phyloP scores from a whole-genome alignment of 1,140 invertebrate species.

The Orius laevigatus region DNA sequence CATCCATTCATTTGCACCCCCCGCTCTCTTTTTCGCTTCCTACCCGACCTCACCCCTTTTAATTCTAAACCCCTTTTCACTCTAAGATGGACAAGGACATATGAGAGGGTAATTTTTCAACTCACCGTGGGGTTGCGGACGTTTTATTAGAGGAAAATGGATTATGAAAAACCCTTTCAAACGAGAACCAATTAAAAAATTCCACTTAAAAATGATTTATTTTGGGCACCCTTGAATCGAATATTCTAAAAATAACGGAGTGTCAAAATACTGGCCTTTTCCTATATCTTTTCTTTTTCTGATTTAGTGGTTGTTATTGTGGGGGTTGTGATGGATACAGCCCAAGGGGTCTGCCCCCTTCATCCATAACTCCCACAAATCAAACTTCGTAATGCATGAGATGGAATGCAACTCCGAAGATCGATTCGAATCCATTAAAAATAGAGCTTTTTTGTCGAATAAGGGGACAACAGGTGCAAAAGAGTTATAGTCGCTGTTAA shows the following conservation, averaged over 20 bases:
- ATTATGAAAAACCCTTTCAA: slow-evolving; percentile 9
- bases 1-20: slow-evolving; percentile 9
- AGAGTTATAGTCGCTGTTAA: not conserved
- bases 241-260: not conserved
- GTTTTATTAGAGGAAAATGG: slow-evolving; percentile 11
- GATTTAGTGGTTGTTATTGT: slow-evolving; percentile 11
- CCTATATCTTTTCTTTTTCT: not conserved
- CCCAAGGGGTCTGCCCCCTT: not conserved
- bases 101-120: slow-evolving; percentile 10
- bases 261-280: slow-evolving; percentile 3
- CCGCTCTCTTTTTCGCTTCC: not conserved
- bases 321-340: slow-evolving; percentile 9
- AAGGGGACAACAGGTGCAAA: not conserved
- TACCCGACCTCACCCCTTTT: not conserved
- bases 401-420: no score
- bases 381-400: slow-evolving; percentile 8
- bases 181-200: slow-evolving; percentile 7
- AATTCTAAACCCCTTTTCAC: not conserved
- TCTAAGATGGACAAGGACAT: slow-evolving; percentile 11
- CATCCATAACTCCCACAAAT: slow-evolving; percentile 3
- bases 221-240: not conserved
- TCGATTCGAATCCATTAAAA: no score
- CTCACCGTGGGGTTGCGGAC: slow-evolving; percentile 1
- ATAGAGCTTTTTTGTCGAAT: not conserved
- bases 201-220: not conserved